phyloP scores from a whole-genome alignment of 2,888 invertebrate genomes.

The Amiota communis region DNA sequence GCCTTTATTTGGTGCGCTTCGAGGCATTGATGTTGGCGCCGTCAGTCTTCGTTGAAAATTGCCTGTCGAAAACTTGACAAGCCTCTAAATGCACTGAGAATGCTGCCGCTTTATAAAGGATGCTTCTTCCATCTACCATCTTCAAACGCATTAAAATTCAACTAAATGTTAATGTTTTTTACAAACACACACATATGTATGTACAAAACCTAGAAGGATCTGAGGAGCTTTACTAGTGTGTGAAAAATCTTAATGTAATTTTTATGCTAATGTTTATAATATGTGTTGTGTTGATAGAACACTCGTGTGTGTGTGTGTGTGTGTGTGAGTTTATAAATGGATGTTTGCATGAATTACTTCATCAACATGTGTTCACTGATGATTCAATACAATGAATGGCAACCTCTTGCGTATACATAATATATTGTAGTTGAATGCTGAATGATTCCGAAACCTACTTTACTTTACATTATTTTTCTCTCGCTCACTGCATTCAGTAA shows the following conservation, averaged over 20 bases:
- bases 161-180: constrained; percentile 22
- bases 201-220: not conserved
- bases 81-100: constrained; percentile 16
- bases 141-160: constrained; percentile 19
- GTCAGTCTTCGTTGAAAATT: constrained; percentile 5
- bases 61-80: constrained; percentile 26
- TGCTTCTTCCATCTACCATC: not conserved
- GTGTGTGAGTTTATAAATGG: constrained; percentile 4
- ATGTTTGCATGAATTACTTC: constrained; percentile 18
- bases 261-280: constrained; percentile 16
- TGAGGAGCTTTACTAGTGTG: not conserved
- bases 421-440: not conserved
- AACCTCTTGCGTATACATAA: not conserved
- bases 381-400: not conserved
- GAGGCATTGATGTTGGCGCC: not conserved
- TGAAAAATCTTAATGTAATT: constrained; percentile 28
- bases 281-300: not conserved
- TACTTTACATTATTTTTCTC: not conserved
- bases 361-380: constrained; percentile 21
- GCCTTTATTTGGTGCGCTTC: too few species aligned
- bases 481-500: not conserved
- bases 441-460: not conserved
- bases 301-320: not conserved
- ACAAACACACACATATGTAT: not conserved
- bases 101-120: not conserved